phyloP scores from a whole-genome alignment of 1,140 invertebrate genomes.

The Zaprionus inermis region DNA sequence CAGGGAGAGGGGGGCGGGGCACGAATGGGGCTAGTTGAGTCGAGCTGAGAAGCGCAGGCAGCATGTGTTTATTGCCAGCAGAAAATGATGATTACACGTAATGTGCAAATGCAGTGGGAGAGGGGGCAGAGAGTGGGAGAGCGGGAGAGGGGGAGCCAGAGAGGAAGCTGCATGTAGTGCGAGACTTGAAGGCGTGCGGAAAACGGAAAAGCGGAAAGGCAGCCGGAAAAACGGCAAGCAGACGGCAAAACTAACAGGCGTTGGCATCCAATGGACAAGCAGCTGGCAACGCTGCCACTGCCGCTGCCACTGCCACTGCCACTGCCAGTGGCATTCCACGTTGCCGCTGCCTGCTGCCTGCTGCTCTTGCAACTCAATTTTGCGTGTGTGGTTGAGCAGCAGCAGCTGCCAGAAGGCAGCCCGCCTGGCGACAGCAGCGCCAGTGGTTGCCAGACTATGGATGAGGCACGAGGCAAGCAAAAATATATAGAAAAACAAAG shows the following conservation, averaged over 20 bases:
- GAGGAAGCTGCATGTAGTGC: background rate
- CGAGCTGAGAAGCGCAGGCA: constrained; percentile 54
- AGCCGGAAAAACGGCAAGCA: constrained; percentile 76
- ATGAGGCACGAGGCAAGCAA: constrained; percentile 35
- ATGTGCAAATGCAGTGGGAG: constrained; percentile 58
- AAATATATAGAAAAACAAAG: constrained; percentile 43
- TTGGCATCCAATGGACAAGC: constrained; percentile 41
- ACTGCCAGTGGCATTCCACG: constrained; percentile 18
- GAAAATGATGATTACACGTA: constrained; percentile 82
- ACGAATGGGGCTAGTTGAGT: constrained; percentile 33
- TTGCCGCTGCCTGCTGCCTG: constrained; percentile 12
- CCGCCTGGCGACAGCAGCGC: constrained; percentile 4
- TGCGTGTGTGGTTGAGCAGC: constrained; percentile 64
- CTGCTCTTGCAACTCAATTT: constrained; percentile 57
- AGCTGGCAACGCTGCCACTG: constrained; percentile 22
- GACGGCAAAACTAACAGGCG: constrained; percentile 71
- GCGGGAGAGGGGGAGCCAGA: background rate
- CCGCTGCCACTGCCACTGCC: background rate
- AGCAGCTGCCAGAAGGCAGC: constrained; percentile 26
- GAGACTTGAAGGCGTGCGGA: constrained; percentile 42
- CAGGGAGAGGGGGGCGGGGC: background rate
- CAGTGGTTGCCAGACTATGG: constrained; percentile 21
- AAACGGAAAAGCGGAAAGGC: constrained; percentile 65
- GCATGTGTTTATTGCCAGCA: constrained; percentile 81
- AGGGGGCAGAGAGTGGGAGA: constrained; percentile 15